Evolutionary conservation across 1,140 invertebrate species (phyloP).

Genomic region (Bicyclus anynana): DNA sequence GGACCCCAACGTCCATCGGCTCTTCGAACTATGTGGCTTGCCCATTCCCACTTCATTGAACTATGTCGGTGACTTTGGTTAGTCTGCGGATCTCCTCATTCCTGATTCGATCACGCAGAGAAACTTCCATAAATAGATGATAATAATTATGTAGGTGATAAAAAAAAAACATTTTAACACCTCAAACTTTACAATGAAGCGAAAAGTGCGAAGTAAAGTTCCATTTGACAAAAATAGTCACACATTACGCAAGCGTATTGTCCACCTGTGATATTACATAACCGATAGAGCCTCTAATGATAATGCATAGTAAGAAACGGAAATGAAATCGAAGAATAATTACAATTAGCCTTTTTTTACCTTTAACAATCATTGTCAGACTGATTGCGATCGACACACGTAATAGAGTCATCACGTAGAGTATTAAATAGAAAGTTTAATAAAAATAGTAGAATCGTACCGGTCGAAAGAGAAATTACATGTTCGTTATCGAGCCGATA

Average conservation of each 20-base stretch:
- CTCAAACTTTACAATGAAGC: neutral
- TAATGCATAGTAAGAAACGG: neutral
- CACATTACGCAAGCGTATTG: neutral
- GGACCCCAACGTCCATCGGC: too few relatives aligned
- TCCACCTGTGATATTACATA: neutral
- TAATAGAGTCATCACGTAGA: slow-evolving; percentile 44
- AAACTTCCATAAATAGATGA: too few relatives aligned
- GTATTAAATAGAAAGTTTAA: slow-evolving; percentile 65
- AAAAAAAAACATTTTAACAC: neutral
- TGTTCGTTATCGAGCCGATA: slow-evolving; percentile 6
- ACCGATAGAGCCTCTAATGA: neutral
- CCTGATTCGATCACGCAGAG: too few relatives aligned
- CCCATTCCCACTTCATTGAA: too few relatives aligned
- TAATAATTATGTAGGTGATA: too few relatives aligned
- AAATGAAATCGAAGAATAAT: slow-evolving; percentile 5
- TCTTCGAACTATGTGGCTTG: too few relatives aligned
- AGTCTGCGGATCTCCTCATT: too few relatives aligned
- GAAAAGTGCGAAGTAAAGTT: neutral
- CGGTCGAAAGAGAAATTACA: slow-evolving; percentile 52
- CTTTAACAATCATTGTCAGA: slow-evolving; percentile 1
- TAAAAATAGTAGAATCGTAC: slow-evolving; percentile 57
- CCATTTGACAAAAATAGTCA: neutral
- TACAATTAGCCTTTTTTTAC: slow-evolving; percentile 3
- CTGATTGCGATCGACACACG: slow-evolving; percentile 26
- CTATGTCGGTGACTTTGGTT: too few relatives aligned